These are phyloP conservation scores for Silurus glanis DNA, from an alignment of 2,113 vertebrate genomes.

Conservation along the genomic window DNA sequence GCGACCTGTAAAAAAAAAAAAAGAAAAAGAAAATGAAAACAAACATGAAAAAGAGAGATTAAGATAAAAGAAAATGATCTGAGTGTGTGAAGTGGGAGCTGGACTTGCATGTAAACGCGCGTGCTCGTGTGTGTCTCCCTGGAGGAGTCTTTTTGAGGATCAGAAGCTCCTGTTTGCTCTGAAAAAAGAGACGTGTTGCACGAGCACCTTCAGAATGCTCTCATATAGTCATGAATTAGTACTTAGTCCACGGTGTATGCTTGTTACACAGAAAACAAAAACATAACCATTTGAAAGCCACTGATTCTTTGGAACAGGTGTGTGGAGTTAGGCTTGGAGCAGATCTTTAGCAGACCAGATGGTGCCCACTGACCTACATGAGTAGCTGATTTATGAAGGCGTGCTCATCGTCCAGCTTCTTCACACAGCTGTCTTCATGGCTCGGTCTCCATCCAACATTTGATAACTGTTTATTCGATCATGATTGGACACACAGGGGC, in stretches of 20 bases:
- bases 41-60: too few species aligned
- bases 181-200: neutral
- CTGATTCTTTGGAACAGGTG: constrained; percentile 25
- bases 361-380: constrained; percentile 13
- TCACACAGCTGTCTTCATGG: neutral
- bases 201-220: neutral
- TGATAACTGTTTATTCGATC: constrained; percentile 3
- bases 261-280: neutral
- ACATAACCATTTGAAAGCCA: neutral
- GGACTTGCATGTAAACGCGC: too few species aligned
- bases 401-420: neutral
- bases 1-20: neutral
- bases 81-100: neutral
- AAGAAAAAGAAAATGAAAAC: too few species aligned
- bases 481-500: neutral
- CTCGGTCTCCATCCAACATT: neutral
- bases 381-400: constrained; percentile 8
- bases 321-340: neutral
- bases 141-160: neutral
- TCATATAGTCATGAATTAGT: neutral
- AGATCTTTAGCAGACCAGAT: neutral
- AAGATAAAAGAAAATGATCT: too few species aligned
- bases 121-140: neutral
- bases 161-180: neutral
- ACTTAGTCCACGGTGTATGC: neutral